A percentile compares a stretch with the other conserved stretches of the same genome.
phyloP scores from a whole-genome alignment of 2,888 invertebrate genomes.

The Drosophila borealis region DNA sequence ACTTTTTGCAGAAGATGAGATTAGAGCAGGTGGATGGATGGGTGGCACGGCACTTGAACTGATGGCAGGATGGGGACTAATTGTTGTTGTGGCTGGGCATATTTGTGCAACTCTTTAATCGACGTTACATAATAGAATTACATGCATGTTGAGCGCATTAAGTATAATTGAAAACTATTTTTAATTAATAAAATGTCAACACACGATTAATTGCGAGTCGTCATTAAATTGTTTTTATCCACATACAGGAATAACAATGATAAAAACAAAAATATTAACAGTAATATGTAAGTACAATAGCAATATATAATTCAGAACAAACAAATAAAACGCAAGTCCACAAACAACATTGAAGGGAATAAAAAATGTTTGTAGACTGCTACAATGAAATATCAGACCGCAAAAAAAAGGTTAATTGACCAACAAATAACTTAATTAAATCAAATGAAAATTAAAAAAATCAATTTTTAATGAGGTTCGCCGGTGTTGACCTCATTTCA shows the following conservation, averaged over 20 bases:
- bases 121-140: constrained; percentile 69
- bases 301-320: constrained; percentile 67
- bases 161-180: constrained; percentile 76
- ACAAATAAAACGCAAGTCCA: constrained; percentile 52
- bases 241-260: constrained; percentile 22
- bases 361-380: constrained; percentile 6
- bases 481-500: constrained; percentile 70
- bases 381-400: constrained; percentile 70
- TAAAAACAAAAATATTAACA: constrained; percentile 23
- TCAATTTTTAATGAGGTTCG: constrained; percentile 73
- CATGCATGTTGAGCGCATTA: constrained; percentile 73
- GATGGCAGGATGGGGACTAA: background rate
- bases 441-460: constrained; percentile 77
- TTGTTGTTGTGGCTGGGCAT: constrained; percentile 10
- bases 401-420: constrained; percentile 77
- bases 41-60: background rate
- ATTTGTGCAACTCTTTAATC: constrained; percentile 57
- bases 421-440: constrained; percentile 80
- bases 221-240: constrained; percentile 49
- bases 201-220: constrained; percentile 70
- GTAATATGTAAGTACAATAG: constrained; percentile 52
- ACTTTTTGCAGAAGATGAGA: constrained; percentile 1
- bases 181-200: constrained; percentile 79
- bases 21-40: constrained; percentile 3
- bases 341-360: constrained; percentile 43